A percentile compares a stretch with the other conserved stretches of the same genome.
Conservation (phyloP, 2,888 invertebrate genomes). For the Lycaena phlaeas region DNA sequence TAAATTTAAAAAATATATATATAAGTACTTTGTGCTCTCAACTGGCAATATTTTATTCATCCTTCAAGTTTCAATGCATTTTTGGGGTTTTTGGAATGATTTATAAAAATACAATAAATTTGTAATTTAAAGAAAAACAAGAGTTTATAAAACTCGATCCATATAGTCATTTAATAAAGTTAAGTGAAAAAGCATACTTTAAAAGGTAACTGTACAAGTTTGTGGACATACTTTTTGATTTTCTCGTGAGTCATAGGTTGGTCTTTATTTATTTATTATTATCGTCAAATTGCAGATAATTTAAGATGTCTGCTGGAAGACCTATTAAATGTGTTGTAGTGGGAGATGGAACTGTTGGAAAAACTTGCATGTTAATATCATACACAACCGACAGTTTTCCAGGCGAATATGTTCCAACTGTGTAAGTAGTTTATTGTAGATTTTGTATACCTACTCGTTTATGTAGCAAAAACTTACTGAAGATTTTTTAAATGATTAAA, state of each 20-base stretch:
- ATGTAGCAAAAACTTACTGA: too few species aligned
- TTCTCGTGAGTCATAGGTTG: constrained; percentile 57
- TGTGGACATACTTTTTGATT: constrained; percentile 31
- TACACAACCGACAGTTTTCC: constrained; percentile 95
- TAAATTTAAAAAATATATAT: too few species aligned
- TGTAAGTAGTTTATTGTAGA: constrained; percentile 75
- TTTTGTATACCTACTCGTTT: too few species aligned
- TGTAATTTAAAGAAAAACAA: not conserved
- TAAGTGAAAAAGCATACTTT: not conserved
- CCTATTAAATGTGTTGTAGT: constrained; percentile 95
- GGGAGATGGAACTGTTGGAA: constrained; percentile 94
- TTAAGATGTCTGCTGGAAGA: constrained; percentile 90
- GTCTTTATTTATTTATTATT: constrained; percentile 43
- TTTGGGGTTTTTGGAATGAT: constrained; percentile 25
- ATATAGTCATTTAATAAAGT: not conserved
- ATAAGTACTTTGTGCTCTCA: too few species aligned
- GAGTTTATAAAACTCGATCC: not conserved
- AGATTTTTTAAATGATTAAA: too few species aligned
- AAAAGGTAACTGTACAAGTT: constrained; percentile 14
- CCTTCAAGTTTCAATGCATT: constrained; percentile 37
- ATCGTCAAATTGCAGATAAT: constrained; percentile 26
- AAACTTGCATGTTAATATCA: constrained; percentile 94
- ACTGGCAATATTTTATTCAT: constrained; percentile 25
- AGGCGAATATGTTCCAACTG: constrained; percentile 95
- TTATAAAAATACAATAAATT: not conserved